Evolutionary conservation across 2,888 invertebrate species (phyloP).

Genomic region (Cryptocephalus primarius): DNA sequence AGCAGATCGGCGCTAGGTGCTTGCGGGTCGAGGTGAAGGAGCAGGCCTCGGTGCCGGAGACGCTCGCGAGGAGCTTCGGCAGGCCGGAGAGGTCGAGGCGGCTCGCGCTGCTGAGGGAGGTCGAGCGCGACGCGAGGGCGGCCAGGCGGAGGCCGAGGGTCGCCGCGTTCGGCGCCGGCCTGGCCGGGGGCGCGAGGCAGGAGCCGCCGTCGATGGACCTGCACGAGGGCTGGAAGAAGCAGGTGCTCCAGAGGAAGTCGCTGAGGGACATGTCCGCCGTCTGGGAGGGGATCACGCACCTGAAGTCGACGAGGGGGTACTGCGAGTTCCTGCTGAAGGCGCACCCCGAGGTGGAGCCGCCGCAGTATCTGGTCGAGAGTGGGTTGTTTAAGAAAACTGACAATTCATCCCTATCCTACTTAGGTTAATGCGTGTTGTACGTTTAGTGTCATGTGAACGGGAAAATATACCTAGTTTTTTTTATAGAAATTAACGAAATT

Average conservation of each 20-base stretch:
- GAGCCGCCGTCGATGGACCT: constrained; percentile 36
- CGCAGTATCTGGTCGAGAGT: constrained; percentile 42
- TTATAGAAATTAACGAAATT: no score
- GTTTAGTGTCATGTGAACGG: no score
- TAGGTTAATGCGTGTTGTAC: no score
- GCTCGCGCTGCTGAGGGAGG: constrained; percentile 12
- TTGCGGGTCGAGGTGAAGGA: constrained; percentile 45
- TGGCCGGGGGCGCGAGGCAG: constrained; percentile 14
- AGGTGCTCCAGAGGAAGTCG: constrained; percentile 45
- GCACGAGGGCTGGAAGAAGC: constrained; percentile 43
- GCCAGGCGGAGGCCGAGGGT: constrained; percentile 8
- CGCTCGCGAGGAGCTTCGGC: constrained; percentile 41
- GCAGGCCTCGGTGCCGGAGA: constrained; percentile 46
- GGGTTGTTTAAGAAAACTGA: constrained; percentile 31
- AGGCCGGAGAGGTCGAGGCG: constrained; percentile 33
- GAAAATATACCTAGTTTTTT: no score
- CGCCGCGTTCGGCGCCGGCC: constrained; percentile 13
- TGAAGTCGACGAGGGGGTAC: constrained; percentile 48
- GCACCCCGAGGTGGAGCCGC: constrained; percentile 43
- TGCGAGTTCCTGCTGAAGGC: constrained; percentile 41
- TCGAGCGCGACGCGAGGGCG: constrained; percentile 12
- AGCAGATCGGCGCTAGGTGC: constrained; percentile 45
- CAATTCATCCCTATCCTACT: no score
- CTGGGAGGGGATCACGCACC: constrained; percentile 51
- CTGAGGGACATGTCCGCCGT: constrained; percentile 50